Base-by-base conservation (phyloP, 2,888 invertebrate genomes). In the Agrochola lychnidis region DNA sequence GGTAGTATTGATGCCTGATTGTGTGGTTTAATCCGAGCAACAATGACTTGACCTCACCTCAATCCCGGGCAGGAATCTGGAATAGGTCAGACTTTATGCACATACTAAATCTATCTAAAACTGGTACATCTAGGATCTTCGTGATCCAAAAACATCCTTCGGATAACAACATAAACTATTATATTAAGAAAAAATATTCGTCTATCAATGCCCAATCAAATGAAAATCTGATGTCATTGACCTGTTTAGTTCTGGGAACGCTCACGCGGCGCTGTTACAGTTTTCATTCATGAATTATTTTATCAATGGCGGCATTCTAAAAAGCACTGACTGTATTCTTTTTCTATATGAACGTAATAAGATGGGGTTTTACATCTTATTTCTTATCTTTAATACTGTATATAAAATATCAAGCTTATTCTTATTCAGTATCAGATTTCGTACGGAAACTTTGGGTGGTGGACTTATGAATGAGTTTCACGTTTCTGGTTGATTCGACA, bases 231-330 rank as follows among this genome's bases (percentile, higher is more conserved):
- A 61, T 45, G 82, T 82, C 57, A 59, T 36, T 82, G 76, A 53
- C 76, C 64, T 45, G 36, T 14, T 76, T 66, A 82, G 77, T 82
- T 66, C 59, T 19, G 12, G 16, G 40, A 30, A 66, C 25, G 19
- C 12, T n/a, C 64, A 40, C 59, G 4, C n/a, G 30, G 77, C 82
- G 78, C 53, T 82, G 82, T 56, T 76, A 82, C 64, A 30, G 82
- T 53, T 53, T 64, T 7, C 78, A 82, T 78, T 82, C 82, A 82
- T 53, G 14, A 74, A 63, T 22, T 42, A 2, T 56, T n/a, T 51
- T 53, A 36, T 74, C 56, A 81, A 81, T 36, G 75, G 63, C 40
- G 42, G 30, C 56, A 16, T 51, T 30, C 19, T n/a, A n/a, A 19
- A 19, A 59, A 22, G 5, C 1, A 22, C 2, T 25, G 12, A 7